Conservation (phyloP, 2,797 vertebrate species). For the Sphenodon punctatus region DNA sequence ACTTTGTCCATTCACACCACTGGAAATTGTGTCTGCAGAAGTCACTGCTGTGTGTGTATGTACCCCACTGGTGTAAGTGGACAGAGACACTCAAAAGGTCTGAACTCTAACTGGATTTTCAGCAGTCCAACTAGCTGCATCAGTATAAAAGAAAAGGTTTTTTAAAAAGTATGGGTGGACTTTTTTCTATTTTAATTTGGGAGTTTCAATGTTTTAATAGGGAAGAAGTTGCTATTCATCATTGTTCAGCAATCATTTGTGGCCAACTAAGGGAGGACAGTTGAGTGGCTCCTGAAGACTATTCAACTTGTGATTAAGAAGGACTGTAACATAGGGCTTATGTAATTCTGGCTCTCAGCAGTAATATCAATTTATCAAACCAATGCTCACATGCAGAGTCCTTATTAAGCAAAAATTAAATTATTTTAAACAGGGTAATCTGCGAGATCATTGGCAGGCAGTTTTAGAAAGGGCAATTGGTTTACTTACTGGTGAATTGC, state of each 20-base stretch:
- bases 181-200: not conserved
- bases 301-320: no score
- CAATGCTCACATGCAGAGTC: not conserved
- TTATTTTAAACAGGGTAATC: no score
- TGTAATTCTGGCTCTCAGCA: no score
- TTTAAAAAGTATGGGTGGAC: not conserved
- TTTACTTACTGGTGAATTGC: no score
- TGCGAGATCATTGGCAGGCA: no score
- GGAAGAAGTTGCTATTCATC: not conserved
- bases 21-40: no score
- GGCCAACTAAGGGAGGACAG: not conserved
- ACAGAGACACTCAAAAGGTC: no score
- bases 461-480: no score
- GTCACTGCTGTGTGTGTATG: no score
- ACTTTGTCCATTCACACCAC: no score
- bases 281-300: not conserved
- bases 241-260: not conserved
- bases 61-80: no score
- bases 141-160: not conserved
- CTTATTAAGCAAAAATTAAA: not conserved
- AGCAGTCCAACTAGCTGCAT: not conserved
- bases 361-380: not conserved
- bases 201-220: not conserved
- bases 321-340: accelerated
- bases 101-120: no score